Evolutionary conservation across 1,140 invertebrate species (phyloP).

Genomic region (Acyrthosiphon pisum): DNA sequence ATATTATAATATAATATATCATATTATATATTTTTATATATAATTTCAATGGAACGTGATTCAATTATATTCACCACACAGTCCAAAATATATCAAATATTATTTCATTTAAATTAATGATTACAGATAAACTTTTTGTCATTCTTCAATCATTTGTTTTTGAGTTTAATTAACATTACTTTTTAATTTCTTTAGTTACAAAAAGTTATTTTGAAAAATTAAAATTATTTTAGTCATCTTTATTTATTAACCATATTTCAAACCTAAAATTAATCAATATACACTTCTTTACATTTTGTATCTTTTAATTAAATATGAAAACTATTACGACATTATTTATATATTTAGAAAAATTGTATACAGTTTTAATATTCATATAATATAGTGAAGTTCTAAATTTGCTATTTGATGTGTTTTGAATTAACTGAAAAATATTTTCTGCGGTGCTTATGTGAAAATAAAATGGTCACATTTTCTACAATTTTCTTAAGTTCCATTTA

Average conservation of each 20-base stretch:
- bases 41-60: background rate
- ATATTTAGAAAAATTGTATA: background rate
- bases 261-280: background rate
- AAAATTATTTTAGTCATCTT: background rate
- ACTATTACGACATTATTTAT: background rate
- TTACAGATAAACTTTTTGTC: constrained; percentile 7
- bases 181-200: background rate
- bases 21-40: background rate
- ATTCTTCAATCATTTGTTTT: background rate
- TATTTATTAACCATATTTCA: background rate
- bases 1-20: background rate
- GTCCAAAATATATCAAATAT: background rate
- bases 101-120: constrained; percentile 23
- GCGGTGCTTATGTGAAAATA: background rate
- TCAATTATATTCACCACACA: background rate
- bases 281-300: background rate
- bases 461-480: background rate
- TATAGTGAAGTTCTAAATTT: background rate
- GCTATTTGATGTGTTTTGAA: background rate
- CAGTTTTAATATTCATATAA: background rate
- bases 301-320: background rate
- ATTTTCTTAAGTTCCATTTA: background rate
- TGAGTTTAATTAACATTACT: constrained; percentile 12
- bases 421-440: background rate
- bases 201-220: background rate